Evolutionary conservation across 2,113 vertebrate species (phyloP).

Genomic region (Machaerirhynchus nigripectus): DNA sequence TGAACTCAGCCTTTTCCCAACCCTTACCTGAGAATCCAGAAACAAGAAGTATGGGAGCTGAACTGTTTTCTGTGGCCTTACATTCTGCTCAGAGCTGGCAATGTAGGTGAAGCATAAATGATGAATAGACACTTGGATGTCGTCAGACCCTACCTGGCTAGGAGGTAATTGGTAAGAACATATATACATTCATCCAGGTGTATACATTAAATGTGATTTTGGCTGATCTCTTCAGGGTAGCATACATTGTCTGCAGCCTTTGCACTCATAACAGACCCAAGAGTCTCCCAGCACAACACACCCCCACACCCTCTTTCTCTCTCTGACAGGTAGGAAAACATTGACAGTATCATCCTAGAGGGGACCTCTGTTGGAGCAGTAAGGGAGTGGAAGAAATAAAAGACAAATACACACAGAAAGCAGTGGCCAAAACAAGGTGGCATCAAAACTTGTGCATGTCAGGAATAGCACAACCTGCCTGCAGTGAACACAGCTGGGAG

Average conservation of each 20-base stretch:
- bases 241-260: not conserved
- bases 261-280: not conserved
- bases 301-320: fast-evolving
- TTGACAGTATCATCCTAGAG: not conserved
- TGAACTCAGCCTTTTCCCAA: not conserved
- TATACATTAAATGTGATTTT: not conserved
- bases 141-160: not conserved
- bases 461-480: not conserved
- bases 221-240: not conserved
- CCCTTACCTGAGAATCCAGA: not conserved
- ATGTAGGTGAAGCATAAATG: not conserved
- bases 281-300: not conserved
- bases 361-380: not conserved
- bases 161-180: not conserved
- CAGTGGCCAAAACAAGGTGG: not conserved
- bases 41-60: not conserved
- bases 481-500: not conserved
- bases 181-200: not conserved
- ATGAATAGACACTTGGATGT: not conserved
- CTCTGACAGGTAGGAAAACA: not conserved
- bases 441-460: not conserved
- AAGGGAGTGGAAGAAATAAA: not conserved
- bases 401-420: not conserved
- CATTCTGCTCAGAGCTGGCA: not conserved
- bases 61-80: not conserved